Evolutionary conservation across 2,797 vertebrate species (phyloP).

Genomic region (Gastrophryne carolinensis): DNA sequence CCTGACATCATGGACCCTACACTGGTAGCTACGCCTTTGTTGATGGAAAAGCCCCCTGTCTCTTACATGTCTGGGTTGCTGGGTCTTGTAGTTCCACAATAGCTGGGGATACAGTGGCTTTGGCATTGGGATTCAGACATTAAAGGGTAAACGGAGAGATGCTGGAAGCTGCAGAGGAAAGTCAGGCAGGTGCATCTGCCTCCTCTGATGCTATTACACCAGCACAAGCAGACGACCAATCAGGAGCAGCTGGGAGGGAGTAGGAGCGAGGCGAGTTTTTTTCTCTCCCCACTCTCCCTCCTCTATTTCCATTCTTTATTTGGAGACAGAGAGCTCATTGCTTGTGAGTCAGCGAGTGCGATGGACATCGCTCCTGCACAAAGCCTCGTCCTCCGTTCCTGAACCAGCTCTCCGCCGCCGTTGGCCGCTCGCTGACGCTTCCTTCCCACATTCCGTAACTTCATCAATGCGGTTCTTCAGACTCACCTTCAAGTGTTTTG

Average conservation of each 20-base stretch:
- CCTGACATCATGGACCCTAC: too few species aligned
- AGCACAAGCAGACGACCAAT: constrained; percentile 30
- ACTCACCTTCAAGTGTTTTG: constrained; percentile 88
- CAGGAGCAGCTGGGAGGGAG: constrained; percentile 6
- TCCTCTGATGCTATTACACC: constrained; percentile 2
- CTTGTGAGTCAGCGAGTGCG: constrained; percentile 29
- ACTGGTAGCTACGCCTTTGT: too few species aligned
- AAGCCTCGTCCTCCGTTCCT: constrained; percentile 13
- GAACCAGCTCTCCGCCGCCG: constrained; percentile 23
- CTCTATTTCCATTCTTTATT: constrained; percentile 46
- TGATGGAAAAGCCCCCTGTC: too few species aligned
- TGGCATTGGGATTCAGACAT: too few species aligned
- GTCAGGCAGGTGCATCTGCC: constrained; percentile 31
- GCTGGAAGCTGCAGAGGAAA: background rate
- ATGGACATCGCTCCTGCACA: constrained; percentile 30
- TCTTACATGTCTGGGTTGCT: too few species aligned
- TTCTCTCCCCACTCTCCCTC: too few species aligned
- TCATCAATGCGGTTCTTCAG: constrained; percentile 87
- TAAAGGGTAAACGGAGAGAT: background rate
- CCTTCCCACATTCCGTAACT: constrained; percentile 65
- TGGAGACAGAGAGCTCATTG: constrained; percentile 36
- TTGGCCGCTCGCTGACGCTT: constrained; percentile 57
- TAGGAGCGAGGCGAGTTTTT: constrained; percentile 5
- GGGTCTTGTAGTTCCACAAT: too few species aligned
- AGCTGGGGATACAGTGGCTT: too few species aligned